Evolutionary conservation across 2,113 vertebrate species (phyloP).

Genomic region (Chroicocephalus ridibundus): DNA sequence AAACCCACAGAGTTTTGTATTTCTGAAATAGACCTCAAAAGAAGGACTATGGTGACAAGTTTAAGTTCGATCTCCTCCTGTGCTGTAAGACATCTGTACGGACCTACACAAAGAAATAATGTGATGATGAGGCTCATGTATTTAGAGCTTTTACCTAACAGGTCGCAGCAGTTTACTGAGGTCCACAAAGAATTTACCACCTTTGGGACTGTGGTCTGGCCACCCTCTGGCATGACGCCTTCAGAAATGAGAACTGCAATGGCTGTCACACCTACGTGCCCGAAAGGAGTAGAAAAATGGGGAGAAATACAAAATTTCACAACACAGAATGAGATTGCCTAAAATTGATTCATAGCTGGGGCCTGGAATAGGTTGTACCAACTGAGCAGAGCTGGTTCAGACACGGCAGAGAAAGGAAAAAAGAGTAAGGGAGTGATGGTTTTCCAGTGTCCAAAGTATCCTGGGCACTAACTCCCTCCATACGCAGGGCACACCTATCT

Average conservation of each 20-base stretch:
- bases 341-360: not conserved
- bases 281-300: not conserved
- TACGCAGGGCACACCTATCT: accelerated
- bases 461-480: too few relatives aligned
- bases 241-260: not conserved
- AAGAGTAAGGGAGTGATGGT: not conserved
- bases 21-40: not conserved
- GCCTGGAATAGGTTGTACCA: not conserved
- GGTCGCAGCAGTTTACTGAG: not conserved
- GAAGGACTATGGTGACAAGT: not conserved
- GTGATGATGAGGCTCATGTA: not conserved
- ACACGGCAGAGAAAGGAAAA: not conserved
- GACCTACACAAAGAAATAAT: not conserved
- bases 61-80: not conserved
- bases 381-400: not conserved
- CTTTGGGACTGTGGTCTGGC: not conserved
- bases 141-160: not conserved
- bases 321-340: not conserved
- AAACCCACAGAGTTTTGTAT: not conserved
- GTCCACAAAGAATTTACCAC: not conserved
- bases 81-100: not conserved
- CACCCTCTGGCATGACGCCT: not conserved
- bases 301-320: not conserved
- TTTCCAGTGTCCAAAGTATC: not conserved
- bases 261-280: not conserved